phyloP scores from a whole-genome alignment of 1,140 invertebrate genomes.

The Nasonia giraulti region DNA sequence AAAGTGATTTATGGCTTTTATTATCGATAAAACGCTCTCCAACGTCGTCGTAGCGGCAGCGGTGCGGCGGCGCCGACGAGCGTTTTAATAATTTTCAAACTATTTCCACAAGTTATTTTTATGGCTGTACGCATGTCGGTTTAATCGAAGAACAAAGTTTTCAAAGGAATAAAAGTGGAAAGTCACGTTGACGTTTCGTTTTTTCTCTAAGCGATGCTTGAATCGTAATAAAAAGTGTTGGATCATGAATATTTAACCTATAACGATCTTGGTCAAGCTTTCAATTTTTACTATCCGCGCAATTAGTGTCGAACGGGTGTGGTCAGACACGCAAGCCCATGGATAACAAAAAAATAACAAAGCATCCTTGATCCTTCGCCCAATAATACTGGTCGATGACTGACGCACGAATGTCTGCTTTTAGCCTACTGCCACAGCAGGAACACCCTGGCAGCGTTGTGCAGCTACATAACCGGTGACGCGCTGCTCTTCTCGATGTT shows the following conservation, averaged over 20 bases:
- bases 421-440: constrained; percentile 86
- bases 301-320: no score
- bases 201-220: no score
- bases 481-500: constrained; percentile 92
- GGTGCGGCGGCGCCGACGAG: neutral
- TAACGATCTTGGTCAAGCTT: no score
- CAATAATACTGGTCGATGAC: neutral
- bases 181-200: neutral
- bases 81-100: constrained; percentile 39
- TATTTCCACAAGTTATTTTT: constrained; percentile 39
- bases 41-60: neutral
- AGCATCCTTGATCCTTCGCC: neutral
- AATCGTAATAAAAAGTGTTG: no score
- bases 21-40: constrained; percentile 45
- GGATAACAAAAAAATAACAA: neutral
- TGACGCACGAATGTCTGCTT: constrained; percentile 63
- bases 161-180: neutral
- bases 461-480: constrained; percentile 90
- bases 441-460: constrained; percentile 84
- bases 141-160: constrained; percentile 1
- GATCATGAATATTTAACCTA: no score
- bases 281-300: no score
- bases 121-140: constrained; percentile 1
- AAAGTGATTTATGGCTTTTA: constrained; percentile 49
- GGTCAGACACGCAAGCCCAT: neutral